phyloP scores from a whole-genome alignment of 2,113 vertebrate species.

The Tympanuchus pallidicinctus region DNA sequence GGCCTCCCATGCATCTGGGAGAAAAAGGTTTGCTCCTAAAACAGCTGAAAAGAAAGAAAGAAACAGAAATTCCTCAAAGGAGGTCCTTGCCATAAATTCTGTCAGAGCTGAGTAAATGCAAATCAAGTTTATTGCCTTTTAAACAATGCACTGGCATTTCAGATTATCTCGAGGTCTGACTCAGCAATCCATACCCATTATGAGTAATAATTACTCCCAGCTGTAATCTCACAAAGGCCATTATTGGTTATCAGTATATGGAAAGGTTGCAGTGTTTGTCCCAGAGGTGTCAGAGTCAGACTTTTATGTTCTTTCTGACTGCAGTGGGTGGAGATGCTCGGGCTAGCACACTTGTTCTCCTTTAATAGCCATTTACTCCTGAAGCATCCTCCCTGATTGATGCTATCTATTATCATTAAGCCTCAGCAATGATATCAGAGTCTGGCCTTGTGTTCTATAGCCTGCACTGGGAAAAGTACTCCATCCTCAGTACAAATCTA shows the following conservation, averaged over 20 bases:
- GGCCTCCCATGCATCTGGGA: background rate
- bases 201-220: background rate
- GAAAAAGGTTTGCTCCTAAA: background rate
- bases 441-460: background rate
- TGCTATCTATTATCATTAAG: background rate
- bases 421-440: background rate
- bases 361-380: background rate
- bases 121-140: background rate
- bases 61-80: background rate
- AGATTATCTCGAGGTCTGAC: background rate
- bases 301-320: background rate
- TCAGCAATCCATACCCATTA: background rate
- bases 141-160: background rate
- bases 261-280: background rate
- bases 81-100: background rate
- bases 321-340: background rate
- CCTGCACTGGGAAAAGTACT: background rate
- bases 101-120: background rate
- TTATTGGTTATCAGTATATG: background rate
- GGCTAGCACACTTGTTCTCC: background rate
- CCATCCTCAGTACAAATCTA: background rate
- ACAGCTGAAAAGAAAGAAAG: background rate
- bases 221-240: fast-evolving
- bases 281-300: background rate
- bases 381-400: background rate